Base-by-base conservation (phyloP, 2,113 vertebrate species). In the Terrapene triunguis region DNA sequence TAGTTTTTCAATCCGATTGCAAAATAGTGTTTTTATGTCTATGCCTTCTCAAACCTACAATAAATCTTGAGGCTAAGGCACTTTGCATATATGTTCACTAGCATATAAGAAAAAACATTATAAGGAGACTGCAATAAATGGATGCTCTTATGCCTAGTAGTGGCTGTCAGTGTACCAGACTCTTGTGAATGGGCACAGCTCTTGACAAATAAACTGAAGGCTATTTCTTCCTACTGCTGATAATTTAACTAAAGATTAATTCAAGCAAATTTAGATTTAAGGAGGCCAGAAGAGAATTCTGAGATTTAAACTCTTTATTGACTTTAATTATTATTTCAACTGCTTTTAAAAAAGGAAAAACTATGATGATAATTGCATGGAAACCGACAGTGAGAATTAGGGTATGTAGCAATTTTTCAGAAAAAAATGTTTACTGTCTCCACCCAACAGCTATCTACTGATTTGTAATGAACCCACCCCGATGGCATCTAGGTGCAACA, bases 71-170 rank as follows among this genome's bases (percentile, higher is more conserved):
- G 92, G 83, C 65, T 95, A 97, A 97, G 97, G 96, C 97, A 98
- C 96, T 97, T 95, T 35, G 93, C 93, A 92, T 89, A 93, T 85
- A 94, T 1, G 81, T 90, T 97, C 92, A 84, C 89, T 91, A 89
- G 57, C 89, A 84, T 29, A 14, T 0, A 74, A 91, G 87, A 81
- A 88, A 95, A 97, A 91, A 1, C 32, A 95, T 89, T 78, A 24
- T 87, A 95, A 91, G 87, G 90, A 88, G 80, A 94, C 72, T 94
- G 72, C 78, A 93, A 69, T 5, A 22, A 82, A 81, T 11, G 51
- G 51, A 84, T 92, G 10, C 38, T 76, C 80, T 32, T 6, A 82
- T 53, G 79, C 79, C 95, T 94, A 89, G 72, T 2, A 84, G 84
- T 85, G 51, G 55, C 54, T 89, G 59, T 2, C 84, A 76, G 79